Evolutionary conservation across 2,797 vertebrate genomes (phyloP).

Genomic region (Hafferia zeledoni): DNA sequence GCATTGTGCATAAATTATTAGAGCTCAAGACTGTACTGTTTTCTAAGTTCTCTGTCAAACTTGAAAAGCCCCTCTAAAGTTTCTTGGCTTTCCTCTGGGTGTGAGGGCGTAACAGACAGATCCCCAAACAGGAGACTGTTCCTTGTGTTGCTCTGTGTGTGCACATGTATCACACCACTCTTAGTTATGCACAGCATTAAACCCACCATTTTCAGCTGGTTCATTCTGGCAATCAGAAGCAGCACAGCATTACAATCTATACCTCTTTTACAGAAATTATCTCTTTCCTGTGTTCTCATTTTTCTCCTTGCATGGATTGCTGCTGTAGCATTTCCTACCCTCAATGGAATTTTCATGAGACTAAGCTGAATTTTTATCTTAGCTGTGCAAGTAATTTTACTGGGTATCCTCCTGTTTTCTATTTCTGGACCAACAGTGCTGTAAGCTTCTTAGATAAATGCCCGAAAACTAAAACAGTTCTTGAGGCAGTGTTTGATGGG

Average conservation of each 20-base stretch:
- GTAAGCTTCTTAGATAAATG: not conserved
- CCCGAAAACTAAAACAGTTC: not conserved
- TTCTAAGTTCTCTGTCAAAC: not conserved
- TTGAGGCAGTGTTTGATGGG: not conserved
- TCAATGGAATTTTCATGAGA: not conserved
- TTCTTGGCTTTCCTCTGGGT: not conserved
- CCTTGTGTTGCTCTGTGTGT: not conserved
- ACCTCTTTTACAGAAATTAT: not conserved
- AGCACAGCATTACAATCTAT: not conserved
- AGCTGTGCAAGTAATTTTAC: not conserved
- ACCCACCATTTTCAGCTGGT: not conserved
- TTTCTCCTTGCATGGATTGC: not conserved
- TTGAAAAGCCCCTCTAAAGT: not conserved
- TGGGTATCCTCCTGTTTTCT: not conserved
- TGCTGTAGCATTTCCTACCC: not conserved
- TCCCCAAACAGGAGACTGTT: not conserved
- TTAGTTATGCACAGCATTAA: not conserved
- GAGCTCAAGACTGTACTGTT: not conserved
- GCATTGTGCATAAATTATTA: not conserved
- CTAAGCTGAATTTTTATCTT: not conserved
- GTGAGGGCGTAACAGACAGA: accelerated
- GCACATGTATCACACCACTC: accelerated
- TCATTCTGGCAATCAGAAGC: not conserved
- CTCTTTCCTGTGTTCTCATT: not conserved
- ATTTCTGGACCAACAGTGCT: not conserved